Conservation (phyloP, 2,888 invertebrate genomes). For the Campoplex nolae region DNA sequence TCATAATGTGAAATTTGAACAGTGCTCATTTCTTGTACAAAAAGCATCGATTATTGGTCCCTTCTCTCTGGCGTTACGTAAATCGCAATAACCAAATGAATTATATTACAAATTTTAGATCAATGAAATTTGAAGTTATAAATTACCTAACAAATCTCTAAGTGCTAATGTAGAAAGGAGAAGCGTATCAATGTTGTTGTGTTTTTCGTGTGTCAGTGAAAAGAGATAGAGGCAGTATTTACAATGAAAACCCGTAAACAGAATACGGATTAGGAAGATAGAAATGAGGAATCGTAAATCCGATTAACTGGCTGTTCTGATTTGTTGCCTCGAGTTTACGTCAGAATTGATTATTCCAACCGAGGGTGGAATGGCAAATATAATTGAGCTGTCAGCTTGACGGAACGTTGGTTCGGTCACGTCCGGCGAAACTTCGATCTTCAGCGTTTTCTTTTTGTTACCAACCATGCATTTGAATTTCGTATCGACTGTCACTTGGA, state of each 20-base stretch:
- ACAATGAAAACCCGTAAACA: constrained; percentile 53
- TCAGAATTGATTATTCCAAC: constrained; percentile 85
- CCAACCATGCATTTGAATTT: constrained; percentile 93
- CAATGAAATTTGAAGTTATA: constrained; percentile 53
- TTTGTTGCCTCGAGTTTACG: constrained; percentile 78
- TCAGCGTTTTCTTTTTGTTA: constrained; percentile 89
- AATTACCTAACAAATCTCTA: constrained; percentile 65
- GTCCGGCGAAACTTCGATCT: constrained; percentile 87
- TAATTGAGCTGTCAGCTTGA: constrained; percentile 85
- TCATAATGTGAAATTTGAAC: background rate
- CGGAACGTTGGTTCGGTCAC: constrained; percentile 85
- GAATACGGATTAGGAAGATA: constrained; percentile 6
- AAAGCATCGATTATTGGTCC: constrained; percentile 21
- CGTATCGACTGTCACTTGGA: constrained; percentile 91
- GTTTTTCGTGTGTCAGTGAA: constrained; percentile 3
- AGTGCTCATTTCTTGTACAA: background rate
- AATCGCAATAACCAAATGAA: constrained; percentile 18
- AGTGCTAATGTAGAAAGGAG: constrained; percentile 44
- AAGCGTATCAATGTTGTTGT: constrained; percentile 40
- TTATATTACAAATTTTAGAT: constrained; percentile 34
- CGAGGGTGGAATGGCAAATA: constrained; percentile 86
- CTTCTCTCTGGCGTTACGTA: constrained; percentile 13
- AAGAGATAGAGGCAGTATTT: constrained; percentile 54
- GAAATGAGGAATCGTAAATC: background rate
- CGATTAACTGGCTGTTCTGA: constrained; percentile 85